These are phyloP conservation scores for Calypte anna DNA, from an alignment of 2,113 vertebrate species.

Conservation along the genomic window DNA sequence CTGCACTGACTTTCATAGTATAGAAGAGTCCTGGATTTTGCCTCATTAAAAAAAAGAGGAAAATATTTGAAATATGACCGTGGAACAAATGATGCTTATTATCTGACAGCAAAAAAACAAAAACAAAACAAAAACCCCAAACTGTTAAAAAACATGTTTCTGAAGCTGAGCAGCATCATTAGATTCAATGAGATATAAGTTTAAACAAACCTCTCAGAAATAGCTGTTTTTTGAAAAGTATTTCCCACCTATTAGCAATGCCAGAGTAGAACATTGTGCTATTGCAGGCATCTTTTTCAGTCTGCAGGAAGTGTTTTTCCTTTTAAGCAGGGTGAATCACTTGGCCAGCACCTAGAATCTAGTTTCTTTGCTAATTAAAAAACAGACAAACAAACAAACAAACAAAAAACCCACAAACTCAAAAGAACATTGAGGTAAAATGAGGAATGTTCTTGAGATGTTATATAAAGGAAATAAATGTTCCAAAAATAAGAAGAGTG, in stretches of 20 bases:
- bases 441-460: neutral
- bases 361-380: neutral
- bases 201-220: neutral
- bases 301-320: neutral
- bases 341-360: neutral
- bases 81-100: neutral
- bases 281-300: neutral
- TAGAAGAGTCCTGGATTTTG: neutral
- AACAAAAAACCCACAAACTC: neutral
- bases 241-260: neutral
- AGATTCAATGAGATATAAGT: neutral
- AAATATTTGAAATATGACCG: neutral
- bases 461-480: neutral
- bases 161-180: neutral
- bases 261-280: neutral
- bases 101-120: neutral
- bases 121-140: too few species aligned
- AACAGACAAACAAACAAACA: neutral
- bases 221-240: fast-evolving
- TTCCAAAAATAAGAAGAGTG: neutral
- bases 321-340: neutral
- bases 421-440: neutral
- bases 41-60: neutral
- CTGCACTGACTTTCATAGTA: neutral
- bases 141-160: neutral